Evolutionary conservation across 2,113 vertebrate species (phyloP).

Genomic region (Pelvicachromis taeniatus): DNA sequence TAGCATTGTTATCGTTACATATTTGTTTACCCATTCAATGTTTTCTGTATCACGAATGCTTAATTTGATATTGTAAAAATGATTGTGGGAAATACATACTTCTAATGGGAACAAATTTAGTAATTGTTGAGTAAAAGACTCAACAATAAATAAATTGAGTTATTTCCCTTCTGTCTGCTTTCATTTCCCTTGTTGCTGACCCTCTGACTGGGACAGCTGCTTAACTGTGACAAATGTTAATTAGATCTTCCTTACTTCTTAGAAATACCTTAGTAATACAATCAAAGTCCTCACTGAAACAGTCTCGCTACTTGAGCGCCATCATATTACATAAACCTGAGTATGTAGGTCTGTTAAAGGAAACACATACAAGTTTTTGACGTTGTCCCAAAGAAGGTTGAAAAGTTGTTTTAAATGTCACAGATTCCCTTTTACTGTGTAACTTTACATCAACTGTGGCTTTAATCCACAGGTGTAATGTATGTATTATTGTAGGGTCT

Average conservation of each 20-base stretch:
- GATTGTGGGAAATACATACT: not conserved
- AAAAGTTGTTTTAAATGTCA: not conserved
- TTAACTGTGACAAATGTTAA: not conserved
- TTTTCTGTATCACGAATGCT: not conserved
- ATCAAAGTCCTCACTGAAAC: not conserved
- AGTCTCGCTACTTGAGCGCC: not conserved
- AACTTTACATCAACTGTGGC: fast-evolving
- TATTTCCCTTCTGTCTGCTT: not conserved
- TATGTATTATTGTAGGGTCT: no score
- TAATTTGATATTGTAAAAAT: not conserved
- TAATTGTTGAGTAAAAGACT: not conserved
- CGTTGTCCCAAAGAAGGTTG: not conserved
- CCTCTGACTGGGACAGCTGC: not conserved
- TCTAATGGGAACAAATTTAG: not conserved
- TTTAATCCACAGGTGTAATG: no score
- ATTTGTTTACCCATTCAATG: not conserved
- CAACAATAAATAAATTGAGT: not conserved
- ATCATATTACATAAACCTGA: not conserved
- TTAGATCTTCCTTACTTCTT: not conserved
- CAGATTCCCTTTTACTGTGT: not conserved
- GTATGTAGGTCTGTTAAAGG: not conserved
- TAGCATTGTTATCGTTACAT: not conserved
- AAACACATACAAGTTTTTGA: not conserved
- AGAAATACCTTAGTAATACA: not conserved
- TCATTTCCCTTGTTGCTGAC: not conserved